Conservation (phyloP, 2,888 invertebrate species). For the Minunthozetes semirufus region DNA sequence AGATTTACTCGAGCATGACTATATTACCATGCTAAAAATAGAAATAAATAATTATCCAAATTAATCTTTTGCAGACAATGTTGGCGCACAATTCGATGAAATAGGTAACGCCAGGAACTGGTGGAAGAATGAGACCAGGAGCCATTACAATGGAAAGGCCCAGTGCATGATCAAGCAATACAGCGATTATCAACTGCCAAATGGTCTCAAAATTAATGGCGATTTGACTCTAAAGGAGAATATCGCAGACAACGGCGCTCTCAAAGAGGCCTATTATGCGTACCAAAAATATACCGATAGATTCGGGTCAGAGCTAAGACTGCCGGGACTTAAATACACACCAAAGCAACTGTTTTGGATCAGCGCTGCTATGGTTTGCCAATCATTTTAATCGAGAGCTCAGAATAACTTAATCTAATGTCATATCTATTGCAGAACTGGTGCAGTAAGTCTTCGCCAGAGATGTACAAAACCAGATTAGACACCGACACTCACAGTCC, state of each 20-base stretch:
- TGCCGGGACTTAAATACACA: constrained; percentile 44
- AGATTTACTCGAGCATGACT: too few relatives aligned
- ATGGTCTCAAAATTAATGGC: constrained; percentile 65
- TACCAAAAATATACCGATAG: constrained; percentile 55
- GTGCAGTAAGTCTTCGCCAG: constrained; percentile 68
- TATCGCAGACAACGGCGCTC: constrained; percentile 88
- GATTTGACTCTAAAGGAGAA: constrained; percentile 81
- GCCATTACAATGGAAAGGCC: constrained; percentile 72
- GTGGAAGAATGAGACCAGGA: constrained; percentile 80
- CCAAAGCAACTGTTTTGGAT: constrained; percentile 70
- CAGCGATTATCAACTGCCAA: constrained; percentile 72
- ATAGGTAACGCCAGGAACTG: constrained; percentile 86
- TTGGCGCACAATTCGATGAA: constrained; percentile 62
- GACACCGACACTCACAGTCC: constrained; percentile 62
- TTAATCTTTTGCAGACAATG: not conserved
- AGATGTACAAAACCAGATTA: constrained; percentile 69
- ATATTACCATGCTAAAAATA: too few relatives aligned
- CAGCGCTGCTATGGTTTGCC: constrained; percentile 63
- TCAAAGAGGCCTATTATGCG: constrained; percentile 75
- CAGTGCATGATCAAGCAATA: constrained; percentile 90
- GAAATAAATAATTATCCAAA: not conserved
- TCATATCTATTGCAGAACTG: constrained; percentile 50
- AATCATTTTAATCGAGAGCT: not conserved
- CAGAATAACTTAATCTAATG: not conserved
- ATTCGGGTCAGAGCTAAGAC: constrained; percentile 35